phyloP scores from a whole-genome alignment of 2,888 invertebrate genomes.

The Lamellibrachia columna region DNA sequence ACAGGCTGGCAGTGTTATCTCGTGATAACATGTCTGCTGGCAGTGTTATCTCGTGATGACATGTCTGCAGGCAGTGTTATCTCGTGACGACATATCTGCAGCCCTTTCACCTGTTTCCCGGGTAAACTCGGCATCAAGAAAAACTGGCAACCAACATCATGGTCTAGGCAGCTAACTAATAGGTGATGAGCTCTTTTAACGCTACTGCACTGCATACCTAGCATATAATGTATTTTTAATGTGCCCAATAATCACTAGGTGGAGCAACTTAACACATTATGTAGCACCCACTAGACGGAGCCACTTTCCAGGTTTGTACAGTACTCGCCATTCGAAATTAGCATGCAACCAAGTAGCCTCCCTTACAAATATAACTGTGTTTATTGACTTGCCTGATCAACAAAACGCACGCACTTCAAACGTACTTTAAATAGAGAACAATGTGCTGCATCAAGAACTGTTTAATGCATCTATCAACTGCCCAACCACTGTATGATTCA shows the following conservation, averaged over 20 bases:
- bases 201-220: neutral
- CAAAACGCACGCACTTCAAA: no score
- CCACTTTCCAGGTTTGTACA: neutral
- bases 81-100: neutral
- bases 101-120: no score
- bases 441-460: neutral
- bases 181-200: neutral
- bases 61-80: neutral
- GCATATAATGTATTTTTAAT: no score
- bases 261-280: neutral
- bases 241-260: no score
- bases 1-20: neutral
- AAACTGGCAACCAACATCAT: neutral
- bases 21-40: neutral
- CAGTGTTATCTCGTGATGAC: neutral
- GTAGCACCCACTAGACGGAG: neutral
- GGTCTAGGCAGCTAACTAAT: neutral
- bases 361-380: no score
- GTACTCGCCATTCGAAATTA: neutral
- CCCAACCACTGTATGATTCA: neutral
- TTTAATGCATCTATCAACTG: neutral
- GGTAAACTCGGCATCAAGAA: no score
- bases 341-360: no score
- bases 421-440: no score
- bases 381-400: no score